Conservation (phyloP, 2,888 invertebrate genomes). For the Sphecodes monilicornis region DNA sequence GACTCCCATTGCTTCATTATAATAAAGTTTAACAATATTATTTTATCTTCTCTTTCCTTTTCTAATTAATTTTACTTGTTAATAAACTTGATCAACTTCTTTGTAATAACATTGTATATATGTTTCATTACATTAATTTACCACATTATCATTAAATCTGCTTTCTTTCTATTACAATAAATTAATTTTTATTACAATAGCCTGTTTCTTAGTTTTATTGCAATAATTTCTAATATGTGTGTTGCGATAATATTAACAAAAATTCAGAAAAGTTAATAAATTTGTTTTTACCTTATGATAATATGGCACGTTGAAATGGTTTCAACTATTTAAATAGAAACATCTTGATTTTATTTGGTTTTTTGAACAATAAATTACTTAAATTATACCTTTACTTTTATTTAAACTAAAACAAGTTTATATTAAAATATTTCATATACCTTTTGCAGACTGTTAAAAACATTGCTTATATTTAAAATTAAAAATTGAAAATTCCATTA, state of each 20-base stretch:
- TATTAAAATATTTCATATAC: conserved; percentile 14
- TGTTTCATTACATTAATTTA: conserved; percentile 14
- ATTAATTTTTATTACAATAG: conserved; percentile 26
- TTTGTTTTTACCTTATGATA: conserved; percentile 21
- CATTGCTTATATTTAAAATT: not conserved
- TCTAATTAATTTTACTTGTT: conserved; percentile 37
- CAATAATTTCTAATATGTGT: conserved; percentile 34
- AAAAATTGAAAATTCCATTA: not conserved
- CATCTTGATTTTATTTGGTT: not conserved
- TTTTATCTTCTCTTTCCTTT: conserved; percentile 17
- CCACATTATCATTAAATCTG: conserved; percentile 11
- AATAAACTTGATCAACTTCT: conserved; percentile 27
- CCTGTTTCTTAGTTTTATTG: conserved; percentile 47
- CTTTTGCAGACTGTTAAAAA: not conserved
- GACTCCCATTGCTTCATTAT: conserved; percentile 29
- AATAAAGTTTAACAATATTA: conserved; percentile 25
- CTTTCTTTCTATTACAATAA: not conserved
- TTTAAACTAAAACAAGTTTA: not conserved
- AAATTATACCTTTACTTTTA: not conserved
- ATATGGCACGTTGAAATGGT: conserved; percentile 31
- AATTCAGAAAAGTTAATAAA: conserved; percentile 22
- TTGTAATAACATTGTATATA: conserved; percentile 12
- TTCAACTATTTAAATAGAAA: conserved; percentile 19
- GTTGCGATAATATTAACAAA: conserved; percentile 10
- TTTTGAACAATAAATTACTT: not conserved